These are phyloP conservation scores for Caenorhabditis briggsae DNA, from an alignment of 1,140 invertebrate species.

Conservation along the genomic window DNA sequence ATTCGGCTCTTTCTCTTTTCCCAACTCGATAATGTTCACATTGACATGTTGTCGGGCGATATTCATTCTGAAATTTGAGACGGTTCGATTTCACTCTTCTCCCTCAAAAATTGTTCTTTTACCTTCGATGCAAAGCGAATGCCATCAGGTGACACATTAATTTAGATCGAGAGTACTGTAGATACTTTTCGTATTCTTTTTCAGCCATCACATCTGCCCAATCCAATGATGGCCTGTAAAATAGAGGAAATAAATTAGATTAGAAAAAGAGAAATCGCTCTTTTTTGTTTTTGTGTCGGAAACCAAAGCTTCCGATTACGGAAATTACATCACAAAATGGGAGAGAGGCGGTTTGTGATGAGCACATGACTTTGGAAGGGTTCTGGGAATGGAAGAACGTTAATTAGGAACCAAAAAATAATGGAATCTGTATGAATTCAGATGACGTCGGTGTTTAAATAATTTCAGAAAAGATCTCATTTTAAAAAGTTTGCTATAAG, in stretches of 20 bases:
- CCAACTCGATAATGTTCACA: conserved; percentile 66
- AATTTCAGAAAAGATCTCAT: no score
- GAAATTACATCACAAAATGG: conserved; percentile 10
- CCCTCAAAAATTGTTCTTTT: conserved; percentile 18
- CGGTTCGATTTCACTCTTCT: conserved; percentile 12
- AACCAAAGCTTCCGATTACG: conserved; percentile 35
- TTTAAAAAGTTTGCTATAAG: no score
- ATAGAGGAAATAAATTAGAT: not conserved
- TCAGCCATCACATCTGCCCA: conserved; percentile 65
- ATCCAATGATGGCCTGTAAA: conserved; percentile 66
- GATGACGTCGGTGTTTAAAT: no score
- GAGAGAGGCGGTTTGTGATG: not conserved
- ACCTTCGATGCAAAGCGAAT: conserved; percentile 66
- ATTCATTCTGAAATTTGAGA: conserved; percentile 61
- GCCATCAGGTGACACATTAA: conserved; percentile 68
- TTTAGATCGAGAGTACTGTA: conserved; percentile 66
- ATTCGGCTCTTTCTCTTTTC: conserved; percentile 66
- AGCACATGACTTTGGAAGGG: not conserved
- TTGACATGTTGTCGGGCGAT: conserved; percentile 54
- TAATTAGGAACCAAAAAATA: not conserved
- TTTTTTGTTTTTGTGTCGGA: not conserved
- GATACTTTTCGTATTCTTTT: conserved; percentile 68
- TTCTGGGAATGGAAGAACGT: not conserved
- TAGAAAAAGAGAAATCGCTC: no score
- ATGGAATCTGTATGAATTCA: no score